Percentiles rank a stretch among this genome's conserved stretches.
phyloP scores from a whole-genome alignment of 2,888 invertebrate genomes.

The Drosophila dives region DNA sequence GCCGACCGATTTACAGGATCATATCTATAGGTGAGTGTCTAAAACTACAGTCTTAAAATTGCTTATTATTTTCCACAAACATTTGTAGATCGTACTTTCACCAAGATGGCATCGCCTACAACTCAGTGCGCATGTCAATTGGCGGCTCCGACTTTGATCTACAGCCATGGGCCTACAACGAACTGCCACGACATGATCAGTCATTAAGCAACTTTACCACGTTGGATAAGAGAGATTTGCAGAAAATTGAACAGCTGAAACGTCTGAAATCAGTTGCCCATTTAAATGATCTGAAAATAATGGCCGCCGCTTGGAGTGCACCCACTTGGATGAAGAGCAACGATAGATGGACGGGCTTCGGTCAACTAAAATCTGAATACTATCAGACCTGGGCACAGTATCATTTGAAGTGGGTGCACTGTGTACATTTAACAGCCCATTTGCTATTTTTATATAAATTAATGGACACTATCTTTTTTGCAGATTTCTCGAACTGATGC shows the following conservation, averaged over 20 bases:
- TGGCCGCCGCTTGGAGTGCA: slow-evolving; percentile 87
- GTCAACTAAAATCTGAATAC: slow-evolving; percentile 86
- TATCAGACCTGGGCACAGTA: slow-evolving; percentile 94
- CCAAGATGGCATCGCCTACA: slow-evolving; percentile 90
- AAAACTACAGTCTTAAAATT: not conserved
- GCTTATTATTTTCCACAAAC: not conserved
- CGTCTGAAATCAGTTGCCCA: slow-evolving; percentile 69
- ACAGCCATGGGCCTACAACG: slow-evolving; percentile 92
- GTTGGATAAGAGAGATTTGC: slow-evolving; percentile 81
- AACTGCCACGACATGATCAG: slow-evolving; percentile 86
- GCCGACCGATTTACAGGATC: slow-evolving; percentile 72
- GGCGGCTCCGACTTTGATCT: slow-evolving; percentile 95
- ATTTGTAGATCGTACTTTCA: slow-evolving; percentile 90
- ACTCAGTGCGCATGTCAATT: slow-evolving; percentile 92
- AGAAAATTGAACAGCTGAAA: slow-evolving; percentile 80
- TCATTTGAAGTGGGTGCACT: slow-evolving; percentile 87
- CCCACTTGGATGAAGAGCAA: slow-evolving; percentile 91
- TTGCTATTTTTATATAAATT: slow-evolving; percentile 15
- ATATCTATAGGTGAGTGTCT: slow-evolving; percentile 77
- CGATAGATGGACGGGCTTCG: slow-evolving; percentile 87
- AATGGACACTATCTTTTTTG: slow-evolving; percentile 24
- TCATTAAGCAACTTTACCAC: slow-evolving; percentile 87
- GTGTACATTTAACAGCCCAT: not conserved
- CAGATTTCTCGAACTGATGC: slow-evolving; percentile 89
- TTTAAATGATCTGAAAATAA: slow-evolving; percentile 78